phyloP scores from a whole-genome alignment of 2,113 vertebrate genomes.

The Platycercus adscitus region DNA sequence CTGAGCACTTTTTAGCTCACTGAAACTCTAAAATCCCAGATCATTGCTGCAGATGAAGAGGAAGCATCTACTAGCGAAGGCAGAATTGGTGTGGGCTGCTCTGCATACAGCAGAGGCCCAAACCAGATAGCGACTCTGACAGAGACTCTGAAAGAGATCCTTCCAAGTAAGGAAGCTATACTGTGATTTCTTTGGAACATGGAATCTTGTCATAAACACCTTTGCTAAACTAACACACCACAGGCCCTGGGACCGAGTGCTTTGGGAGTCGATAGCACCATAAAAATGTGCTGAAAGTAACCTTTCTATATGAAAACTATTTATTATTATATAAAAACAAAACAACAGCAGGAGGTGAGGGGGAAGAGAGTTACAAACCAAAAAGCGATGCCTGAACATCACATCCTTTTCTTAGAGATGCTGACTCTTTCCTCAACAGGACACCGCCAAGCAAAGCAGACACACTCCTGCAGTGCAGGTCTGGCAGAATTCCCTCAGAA shows the following conservation, averaged over 20 bases:
- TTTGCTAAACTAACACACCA: neutral
- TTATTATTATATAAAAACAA: neutral
- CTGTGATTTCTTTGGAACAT: neutral
- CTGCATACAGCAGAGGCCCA: neutral
- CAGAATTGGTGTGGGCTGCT: neutral
- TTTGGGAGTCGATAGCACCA: too few relatives aligned
- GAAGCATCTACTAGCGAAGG: neutral
- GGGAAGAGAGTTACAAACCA: neutral
- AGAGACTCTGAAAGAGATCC: neutral
- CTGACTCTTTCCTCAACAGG: neutral
- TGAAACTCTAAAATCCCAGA: neutral
- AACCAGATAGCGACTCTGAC: neutral
- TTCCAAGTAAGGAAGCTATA: neutral
- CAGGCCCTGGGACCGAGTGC: neutral
- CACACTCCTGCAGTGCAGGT: accelerated
- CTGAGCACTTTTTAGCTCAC: neutral
- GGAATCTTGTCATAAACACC: neutral
- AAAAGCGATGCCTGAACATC: neutral
- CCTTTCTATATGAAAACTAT: neutral
- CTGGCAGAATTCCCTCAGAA: neutral
- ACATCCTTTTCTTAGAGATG: neutral
- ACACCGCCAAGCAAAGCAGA: neutral
- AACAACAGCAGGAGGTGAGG: neutral
- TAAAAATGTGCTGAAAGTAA: neutral
- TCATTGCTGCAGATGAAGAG: neutral